Evolutionary conservation across 2,888 invertebrate species (phyloP), one percentile per base, ranked within the genome.

Genomic region (Cyclophora albipunctata): DNA sequence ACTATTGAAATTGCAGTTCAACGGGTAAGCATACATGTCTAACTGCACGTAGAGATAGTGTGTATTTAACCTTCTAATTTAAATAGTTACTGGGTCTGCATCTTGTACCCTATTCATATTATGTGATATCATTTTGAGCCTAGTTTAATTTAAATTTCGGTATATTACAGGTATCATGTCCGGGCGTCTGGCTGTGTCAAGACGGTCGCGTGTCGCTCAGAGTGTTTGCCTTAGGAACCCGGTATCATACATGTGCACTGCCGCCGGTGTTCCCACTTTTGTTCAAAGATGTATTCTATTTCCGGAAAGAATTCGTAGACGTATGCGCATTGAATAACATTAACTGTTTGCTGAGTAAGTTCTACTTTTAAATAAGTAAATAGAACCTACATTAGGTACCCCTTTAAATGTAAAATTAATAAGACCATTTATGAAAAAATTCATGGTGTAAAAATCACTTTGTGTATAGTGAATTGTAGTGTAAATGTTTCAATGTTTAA

Each of bases 171-270:
- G 91, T 95, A 35, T 92, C 94, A 51, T 95, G 95, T 75, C 95
- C 95, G n/a, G 96, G 96, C 40, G 95, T 95, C 7, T 95, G 95
- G 94, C 81, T 96, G 37, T 94, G 94, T 67, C 92, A 94, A 55
- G 93, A 93, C 75, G 95, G 95, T n/a, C 91, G 92, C 67, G 90
- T 94, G 5, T 93, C 93, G 4, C 81, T 95, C 34, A 91, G 92
- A 56, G 87, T 95, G 41, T 91, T 90, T 60, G 89, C 93, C 48
- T 85, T 96, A 45, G 93, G 93, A 43, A 92, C 92, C 40, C 91
- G 91, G 63, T 91, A 92, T 57, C 92, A 93, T 72, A 95, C 95
- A 4, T 90, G 90, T 56, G 81, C 90, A 50, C 76, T 92, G 42
- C 85, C 91, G 2, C 94, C 95, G 0, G 73, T 89, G 45, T 96